Conservation (phyloP, 2,113 vertebrate species). For the Lepidothrix coronata region DNA sequence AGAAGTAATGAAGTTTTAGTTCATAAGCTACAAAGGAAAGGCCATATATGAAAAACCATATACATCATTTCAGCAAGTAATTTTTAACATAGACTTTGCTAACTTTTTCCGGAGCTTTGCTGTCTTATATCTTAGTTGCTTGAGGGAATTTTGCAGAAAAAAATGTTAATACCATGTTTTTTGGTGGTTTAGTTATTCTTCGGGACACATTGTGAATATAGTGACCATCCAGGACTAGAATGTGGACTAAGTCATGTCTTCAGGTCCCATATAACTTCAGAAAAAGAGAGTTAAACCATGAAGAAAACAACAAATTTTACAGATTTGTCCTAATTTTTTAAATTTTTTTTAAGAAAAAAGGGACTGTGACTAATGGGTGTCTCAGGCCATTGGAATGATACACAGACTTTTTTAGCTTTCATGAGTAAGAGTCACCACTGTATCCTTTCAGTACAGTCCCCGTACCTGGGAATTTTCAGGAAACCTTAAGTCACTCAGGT, state of each 20-base stretch:
- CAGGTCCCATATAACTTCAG: neutral
- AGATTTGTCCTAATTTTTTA: neutral
- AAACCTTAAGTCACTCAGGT: neutral
- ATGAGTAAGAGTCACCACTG: neutral
- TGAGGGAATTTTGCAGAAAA: neutral
- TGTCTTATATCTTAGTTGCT: neutral
- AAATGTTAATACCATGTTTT: rapidly evolving
- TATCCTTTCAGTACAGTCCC: neutral
- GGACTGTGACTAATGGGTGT: neutral
- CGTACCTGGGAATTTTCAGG: neutral
- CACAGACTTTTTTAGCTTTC: neutral
- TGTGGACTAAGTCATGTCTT: neutral
- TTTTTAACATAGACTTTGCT: neutral
- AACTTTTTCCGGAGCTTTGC: neutral
- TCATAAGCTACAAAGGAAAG: neutral
- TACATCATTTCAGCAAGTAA: neutral
- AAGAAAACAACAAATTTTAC: neutral
- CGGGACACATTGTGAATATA: neutral
- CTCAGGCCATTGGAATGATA: neutral
- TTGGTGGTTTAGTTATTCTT: neutral
- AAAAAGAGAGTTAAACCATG: neutral
- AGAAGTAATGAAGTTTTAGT: neutral
- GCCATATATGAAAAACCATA: neutral
- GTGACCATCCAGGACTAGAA: neutral
- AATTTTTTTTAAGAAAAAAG: neutral